phyloP scores from a whole-genome alignment of 2,113 vertebrate genomes.

The Gymnorhina tibicen region DNA sequence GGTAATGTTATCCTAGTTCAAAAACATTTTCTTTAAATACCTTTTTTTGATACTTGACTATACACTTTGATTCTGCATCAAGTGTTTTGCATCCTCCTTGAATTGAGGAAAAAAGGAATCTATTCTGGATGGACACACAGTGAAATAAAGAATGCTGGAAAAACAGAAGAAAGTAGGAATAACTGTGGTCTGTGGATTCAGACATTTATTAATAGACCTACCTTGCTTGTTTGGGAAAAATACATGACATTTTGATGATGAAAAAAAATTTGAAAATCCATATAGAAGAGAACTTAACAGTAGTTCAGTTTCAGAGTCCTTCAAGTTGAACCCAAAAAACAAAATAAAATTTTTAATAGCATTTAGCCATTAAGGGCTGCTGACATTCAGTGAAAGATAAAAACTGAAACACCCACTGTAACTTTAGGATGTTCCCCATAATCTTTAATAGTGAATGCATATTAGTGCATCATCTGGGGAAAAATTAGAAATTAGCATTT shows the following conservation, averaged over 20 bases:
- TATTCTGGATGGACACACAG: neutral
- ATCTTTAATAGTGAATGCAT: neutral
- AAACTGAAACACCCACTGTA: neutral
- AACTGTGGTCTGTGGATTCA: neutral
- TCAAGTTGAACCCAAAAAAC: neutral
- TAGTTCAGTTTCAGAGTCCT: neutral
- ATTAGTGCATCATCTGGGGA: neutral
- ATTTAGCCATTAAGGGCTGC: neutral
- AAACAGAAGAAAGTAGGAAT: neutral
- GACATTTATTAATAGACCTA: neutral
- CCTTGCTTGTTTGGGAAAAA: neutral
- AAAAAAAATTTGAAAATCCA: neutral
- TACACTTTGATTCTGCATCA: neutral
- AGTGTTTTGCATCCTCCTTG: neutral
- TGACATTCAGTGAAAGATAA: neutral
- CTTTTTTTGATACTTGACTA: neutral
- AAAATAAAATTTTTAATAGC: neutral
- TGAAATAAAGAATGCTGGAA: neutral
- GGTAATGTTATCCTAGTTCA: neutral
- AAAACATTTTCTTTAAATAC: neutral
- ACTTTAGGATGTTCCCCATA: neutral
- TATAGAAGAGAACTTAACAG: neutral
- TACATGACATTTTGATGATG: rapidly evolving
- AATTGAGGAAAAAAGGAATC: neutral
- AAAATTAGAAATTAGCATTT: neutral